Conservation (phyloP, 1,140 invertebrate species). For the silkworm (Bombyx mori) region ASM3026992v2 NC_085128.1:4684001-4684500, state of each 20-base stretch:
- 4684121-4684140: constrained; percentile 27
- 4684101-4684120: constrained; percentile 19
- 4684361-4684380: constrained; percentile 19
- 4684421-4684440: not conserved
- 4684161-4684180: constrained; percentile 33
- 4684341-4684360: constrained; percentile 35
- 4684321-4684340: constrained; percentile 30
- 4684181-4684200: constrained; percentile 13
- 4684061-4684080: constrained; percentile 5
- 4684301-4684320: constrained; percentile 1
- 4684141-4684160: constrained; percentile 41
- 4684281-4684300: not conserved
- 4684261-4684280: constrained; percentile 10
- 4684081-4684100: too few species aligned
- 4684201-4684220: constrained; percentile 5
- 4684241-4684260: not conserved
- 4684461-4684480: constrained; percentile 19
- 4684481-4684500: constrained; percentile 29
- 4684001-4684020: too few species aligned
- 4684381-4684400: constrained; percentile 32
- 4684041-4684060: constrained; percentile 6
- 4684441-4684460: constrained; percentile 7
- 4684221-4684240: constrained; percentile 11
- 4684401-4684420: constrained; percentile 25
- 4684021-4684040: not conserved